Base-by-base conservation (phyloP, 2,888 invertebrate species). In the Protonemura montana region DNA sequence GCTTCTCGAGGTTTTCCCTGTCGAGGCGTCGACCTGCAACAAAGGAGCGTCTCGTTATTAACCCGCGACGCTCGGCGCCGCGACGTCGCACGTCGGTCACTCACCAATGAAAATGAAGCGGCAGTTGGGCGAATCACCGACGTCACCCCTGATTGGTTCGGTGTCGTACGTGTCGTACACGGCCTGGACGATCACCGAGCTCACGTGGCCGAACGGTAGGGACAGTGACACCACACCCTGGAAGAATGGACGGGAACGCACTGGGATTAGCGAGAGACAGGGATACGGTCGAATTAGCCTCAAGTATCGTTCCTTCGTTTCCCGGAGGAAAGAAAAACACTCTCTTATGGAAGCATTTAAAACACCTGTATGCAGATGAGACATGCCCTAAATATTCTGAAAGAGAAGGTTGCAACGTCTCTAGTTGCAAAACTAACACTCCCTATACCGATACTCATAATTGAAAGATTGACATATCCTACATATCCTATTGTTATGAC, bases 161-260 rank as follows among this genome's bases (percentile, higher is more conserved):
- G 88, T 87, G 86, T 90, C 90, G 83, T 89, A 90, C 27, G 88
- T 89, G 85, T 89, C 89, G 87, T 89, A 89, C 85, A 90, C 90
- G 16, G 89, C 90, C 85, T 90, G 90, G 21, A 90, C 88, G 87
- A 90, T 86, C 59, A 88, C 78, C 5, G 88, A 35, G 87, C 21
- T 77, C 42, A 5, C 82, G 85, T 59, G 87, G 78, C 10, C 88
- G 87, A 16, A 10, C 35, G 35, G 35, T 35, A 6, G 5, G 35
- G 59, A 80, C 76, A 87, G 82, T 16, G 86, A 80, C 82, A 88
- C 88, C n/a, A 89, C 86, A 25, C 89, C 89, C 89, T 89, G 88
- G 21, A n/a, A 81, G 30, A 81, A 27, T n/a, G n/a, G n/a, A n/a
- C n/a, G n/a, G n/a, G n/a, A n/a, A n/a, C n/a, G n/a, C n/a, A 13